Evolutionary conservation across 2,888 invertebrate genomes (phyloP).

Genomic region (Periphyllus acericola): DNA sequence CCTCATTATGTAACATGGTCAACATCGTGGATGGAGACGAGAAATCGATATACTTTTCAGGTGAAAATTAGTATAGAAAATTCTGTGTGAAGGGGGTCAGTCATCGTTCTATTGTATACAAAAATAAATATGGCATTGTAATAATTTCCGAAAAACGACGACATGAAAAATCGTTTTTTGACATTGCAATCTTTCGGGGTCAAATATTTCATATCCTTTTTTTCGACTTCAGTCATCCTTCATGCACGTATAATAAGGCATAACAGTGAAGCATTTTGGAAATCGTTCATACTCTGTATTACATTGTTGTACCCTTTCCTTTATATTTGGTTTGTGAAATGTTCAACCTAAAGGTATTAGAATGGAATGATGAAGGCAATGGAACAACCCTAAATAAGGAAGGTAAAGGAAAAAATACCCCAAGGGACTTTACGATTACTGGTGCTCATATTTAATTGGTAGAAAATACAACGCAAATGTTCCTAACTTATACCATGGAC

Average conservation of each 20-base stretch:
- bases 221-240: neutral
- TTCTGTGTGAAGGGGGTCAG: neutral
- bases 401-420: conserved; percentile 25
- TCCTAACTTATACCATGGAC: conserved; percentile 12
- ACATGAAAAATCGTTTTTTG: conserved; percentile 46
- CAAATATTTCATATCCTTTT: conserved; percentile 1
- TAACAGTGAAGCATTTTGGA: conserved; percentile 17
- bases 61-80: conserved; percentile 29
- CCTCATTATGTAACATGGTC: neutral
- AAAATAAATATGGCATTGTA: conserved; percentile 29
- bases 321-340: conserved; percentile 32
- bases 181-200: conserved; percentile 6
- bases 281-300: conserved; percentile 14
- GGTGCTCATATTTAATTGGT: conserved; percentile 41
- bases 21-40: neutral
- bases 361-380: conserved; percentile 21
- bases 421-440: neutral
- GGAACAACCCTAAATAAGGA: conserved; percentile 26
- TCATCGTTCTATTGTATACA: neutral
- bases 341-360: conserved; percentile 28
- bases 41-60: conserved; percentile 35
- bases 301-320: conserved; percentile 22
- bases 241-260: neutral
- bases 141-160: neutral
- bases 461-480: neutral